Percentiles rank a stretch among this genome's conserved stretches.
phyloP scores from a whole-genome alignment of 2,797 vertebrate species.

The Aldrovandia affinis region DNA sequence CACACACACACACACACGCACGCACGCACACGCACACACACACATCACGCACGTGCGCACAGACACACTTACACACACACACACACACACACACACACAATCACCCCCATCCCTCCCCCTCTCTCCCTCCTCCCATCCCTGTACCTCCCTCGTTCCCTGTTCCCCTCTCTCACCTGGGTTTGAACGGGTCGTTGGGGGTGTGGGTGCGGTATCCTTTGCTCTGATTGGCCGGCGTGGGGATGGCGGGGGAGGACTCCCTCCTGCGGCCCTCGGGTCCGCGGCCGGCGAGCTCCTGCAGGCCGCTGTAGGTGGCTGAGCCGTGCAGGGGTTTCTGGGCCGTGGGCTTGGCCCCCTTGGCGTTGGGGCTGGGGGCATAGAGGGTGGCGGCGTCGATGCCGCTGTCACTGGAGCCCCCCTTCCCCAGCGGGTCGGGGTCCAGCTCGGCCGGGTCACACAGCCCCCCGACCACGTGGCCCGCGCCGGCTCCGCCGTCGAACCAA shows the following conservation, averaged over 20 bases:
- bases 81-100: neutral
- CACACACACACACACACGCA: slow-evolving; percentile 14
- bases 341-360: slow-evolving; percentile 64
- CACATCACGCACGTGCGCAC: neutral
- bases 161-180: slow-evolving; percentile 65
- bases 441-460: slow-evolving; percentile 69
- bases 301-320: slow-evolving; percentile 65
- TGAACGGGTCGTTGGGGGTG: slow-evolving; percentile 70
- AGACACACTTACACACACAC: neutral
- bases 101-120: slow-evolving; percentile 2
- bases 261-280: slow-evolving; percentile 58
- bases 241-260: slow-evolving; percentile 72
- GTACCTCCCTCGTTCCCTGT: neutral
- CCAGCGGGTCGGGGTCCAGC: slow-evolving; percentile 75
- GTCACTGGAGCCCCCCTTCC: slow-evolving; percentile 87
- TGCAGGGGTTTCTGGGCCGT: slow-evolving; percentile 70
- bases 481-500: slow-evolving; percentile 81
- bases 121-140: slow-evolving; percentile 52
- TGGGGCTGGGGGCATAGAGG: slow-evolving; percentile 71
- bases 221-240: slow-evolving; percentile 62
- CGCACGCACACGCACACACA: neutral
- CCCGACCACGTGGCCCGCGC: slow-evolving; percentile 36
- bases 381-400: slow-evolving; percentile 87
- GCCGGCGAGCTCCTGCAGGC: slow-evolving; percentile 67
- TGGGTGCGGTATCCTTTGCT: slow-evolving; percentile 80